Percentiles rank a stretch among this genome's conserved stretches.
phyloP scores from a whole-genome alignment of 2,113 vertebrate genomes.

The Himantopus leucocephalus region DNA sequence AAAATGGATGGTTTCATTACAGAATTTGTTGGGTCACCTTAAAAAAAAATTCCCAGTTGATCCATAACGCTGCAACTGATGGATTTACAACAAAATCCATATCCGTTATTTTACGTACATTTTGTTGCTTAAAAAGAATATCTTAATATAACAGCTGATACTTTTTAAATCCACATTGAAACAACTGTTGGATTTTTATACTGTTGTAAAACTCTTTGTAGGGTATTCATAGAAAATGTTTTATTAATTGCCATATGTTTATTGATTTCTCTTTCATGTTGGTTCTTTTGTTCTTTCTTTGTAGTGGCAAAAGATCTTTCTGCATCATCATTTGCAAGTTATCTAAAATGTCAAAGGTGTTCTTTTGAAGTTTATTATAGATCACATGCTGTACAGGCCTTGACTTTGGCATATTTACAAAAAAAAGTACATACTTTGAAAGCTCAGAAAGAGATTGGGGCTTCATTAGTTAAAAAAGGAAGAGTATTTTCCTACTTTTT shows the following conservation, averaged over 20 bases:
- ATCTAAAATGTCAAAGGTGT: constrained; percentile 98
- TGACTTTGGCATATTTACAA: constrained; percentile 84
- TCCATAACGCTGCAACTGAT: constrained; percentile 63
- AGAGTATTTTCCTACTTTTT: not conserved
- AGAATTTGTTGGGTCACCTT: constrained; percentile 42
- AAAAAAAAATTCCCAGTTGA: constrained; percentile 39
- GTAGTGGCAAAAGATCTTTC: constrained; percentile 99
- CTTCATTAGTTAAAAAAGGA: constrained; percentile 73
- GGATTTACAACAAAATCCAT: constrained; percentile 77
- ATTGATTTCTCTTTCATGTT: constrained; percentile 99
- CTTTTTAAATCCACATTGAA: constrained; percentile 84
- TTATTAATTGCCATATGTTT: constrained; percentile 99
- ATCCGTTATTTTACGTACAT: constrained; percentile 75
- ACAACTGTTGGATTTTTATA: constrained; percentile 87
- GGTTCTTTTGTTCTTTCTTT: constrained; percentile 99
- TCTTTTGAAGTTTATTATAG: constrained; percentile 97
- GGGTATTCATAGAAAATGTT: constrained; percentile 97
- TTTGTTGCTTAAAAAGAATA: constrained; percentile 74
- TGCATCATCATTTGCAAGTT: constrained; percentile 97
- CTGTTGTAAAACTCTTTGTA: constrained; percentile 90
- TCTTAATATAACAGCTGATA: constrained; percentile 84
- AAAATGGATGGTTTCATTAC: constrained; percentile 34
- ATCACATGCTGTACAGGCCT: constrained; percentile 88
- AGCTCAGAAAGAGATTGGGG: constrained; percentile 70
- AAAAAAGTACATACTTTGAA: constrained; percentile 71